A percentile compares a stretch with the other conserved stretches of the same genome.
Evolutionary conservation across 2,888 invertebrate species (phyloP).

Genomic region (Scelioninae gen. 1): DNA sequence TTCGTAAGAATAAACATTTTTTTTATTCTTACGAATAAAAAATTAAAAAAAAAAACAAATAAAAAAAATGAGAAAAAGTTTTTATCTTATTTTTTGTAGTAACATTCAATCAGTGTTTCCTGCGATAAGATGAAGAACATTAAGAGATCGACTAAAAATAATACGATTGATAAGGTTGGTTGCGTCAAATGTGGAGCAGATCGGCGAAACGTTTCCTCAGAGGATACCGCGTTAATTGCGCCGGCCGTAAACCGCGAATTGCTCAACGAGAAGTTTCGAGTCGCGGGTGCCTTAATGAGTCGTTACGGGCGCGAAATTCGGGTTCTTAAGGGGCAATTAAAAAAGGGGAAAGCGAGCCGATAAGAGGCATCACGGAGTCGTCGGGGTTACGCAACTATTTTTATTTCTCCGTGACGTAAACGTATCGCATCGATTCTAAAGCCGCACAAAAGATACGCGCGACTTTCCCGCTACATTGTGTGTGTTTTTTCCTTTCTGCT

Average conservation of each 20-base stretch:
- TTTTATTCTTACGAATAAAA: too few species aligned
- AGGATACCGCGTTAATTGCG: conserved; percentile 1
- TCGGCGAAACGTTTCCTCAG: neutral
- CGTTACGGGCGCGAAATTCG: conserved; percentile 19
- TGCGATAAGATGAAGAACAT: conserved; percentile 3
- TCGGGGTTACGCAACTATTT: conserved; percentile 56
- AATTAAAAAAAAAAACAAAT: too few species aligned
- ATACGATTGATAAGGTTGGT: neutral
- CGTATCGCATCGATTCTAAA: conserved; percentile 52
- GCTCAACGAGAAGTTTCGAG: too few species aligned
- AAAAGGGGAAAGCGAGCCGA: conserved; percentile 13
- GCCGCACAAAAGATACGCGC: conserved; percentile 55
- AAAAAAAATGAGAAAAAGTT: too few species aligned
- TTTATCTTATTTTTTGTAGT: conserved; percentile 11
- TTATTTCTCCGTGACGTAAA: conserved; percentile 60
- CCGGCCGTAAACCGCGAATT: conserved; percentile 17
- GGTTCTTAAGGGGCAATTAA: conserved; percentile 16
- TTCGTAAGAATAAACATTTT: too few species aligned
- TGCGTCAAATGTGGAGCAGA: too few species aligned
- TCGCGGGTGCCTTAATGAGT: conserved; percentile 30
- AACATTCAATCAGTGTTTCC: conserved; percentile 8
- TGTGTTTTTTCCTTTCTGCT: conserved; percentile 58
- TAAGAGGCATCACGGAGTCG: conserved; percentile 15
- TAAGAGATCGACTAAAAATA: conserved; percentile 9
- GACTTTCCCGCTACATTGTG: conserved; percentile 63